A percentile compares a stretch with the other conserved stretches of the same genome.
Conservation (phyloP, 2,888 invertebrate species). For the Ganaspis brasiliensis region DNA sequence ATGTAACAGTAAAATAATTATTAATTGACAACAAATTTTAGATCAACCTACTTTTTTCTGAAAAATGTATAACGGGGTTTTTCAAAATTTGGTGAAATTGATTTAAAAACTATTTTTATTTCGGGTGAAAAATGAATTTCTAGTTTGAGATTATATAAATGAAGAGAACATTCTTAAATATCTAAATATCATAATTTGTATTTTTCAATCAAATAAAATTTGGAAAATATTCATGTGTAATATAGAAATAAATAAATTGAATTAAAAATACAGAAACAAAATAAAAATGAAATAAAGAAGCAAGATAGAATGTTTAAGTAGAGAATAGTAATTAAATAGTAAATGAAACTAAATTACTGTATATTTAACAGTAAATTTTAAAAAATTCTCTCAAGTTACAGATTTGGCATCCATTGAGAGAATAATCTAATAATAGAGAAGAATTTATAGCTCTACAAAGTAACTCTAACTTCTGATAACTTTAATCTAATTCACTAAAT, state of each 20-base stretch:
- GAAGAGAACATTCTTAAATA: no score
- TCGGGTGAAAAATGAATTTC: no score
- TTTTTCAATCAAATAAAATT: background rate
- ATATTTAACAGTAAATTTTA: background rate
- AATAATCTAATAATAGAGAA: constrained; percentile 40
- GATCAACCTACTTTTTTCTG: no score
- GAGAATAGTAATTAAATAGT: background rate
- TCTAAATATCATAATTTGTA: background rate
- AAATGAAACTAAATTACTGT: background rate
- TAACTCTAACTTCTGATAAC: background rate
- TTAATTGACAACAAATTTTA: no score
- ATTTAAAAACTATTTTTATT: no score
- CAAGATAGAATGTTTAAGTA: background rate
- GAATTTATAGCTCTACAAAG: constrained; percentile 31
- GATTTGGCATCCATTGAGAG: constrained; percentile 29
- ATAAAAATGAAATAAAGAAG: background rate
- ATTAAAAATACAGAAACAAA: background rate
- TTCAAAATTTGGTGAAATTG: no score
- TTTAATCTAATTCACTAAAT: background rate
- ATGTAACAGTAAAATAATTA: no score
- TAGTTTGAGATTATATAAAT: no score
- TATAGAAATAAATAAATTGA: background rate
- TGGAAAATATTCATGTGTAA: no score
- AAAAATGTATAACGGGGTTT: no score
- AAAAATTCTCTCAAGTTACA: constrained; percentile 10